A percentile compares a stretch with the other conserved stretches of the same genome.
Evolutionary conservation across 1,140 invertebrate genomes (phyloP).

Genomic region (Dendroctonus ponderosae): DNA sequence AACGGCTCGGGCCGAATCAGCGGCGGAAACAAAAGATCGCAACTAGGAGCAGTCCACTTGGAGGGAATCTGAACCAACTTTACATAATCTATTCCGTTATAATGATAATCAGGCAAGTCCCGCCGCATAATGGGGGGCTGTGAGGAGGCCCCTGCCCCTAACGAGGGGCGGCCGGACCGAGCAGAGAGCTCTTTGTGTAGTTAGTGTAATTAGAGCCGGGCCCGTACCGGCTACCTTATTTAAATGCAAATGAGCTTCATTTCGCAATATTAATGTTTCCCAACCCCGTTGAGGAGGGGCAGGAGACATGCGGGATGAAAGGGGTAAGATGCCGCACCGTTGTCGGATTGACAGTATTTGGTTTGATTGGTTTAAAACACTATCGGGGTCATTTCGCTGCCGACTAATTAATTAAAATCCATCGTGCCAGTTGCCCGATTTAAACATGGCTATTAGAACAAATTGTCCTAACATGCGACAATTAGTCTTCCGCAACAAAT

Average conservation of each 20-base stretch:
- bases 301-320: constrained; percentile 17
- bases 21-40: no score
- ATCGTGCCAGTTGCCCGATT: no score
- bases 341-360: constrained; percentile 15
- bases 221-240: constrained; percentile 67
- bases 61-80: constrained; percentile 25
- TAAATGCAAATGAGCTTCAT: constrained; percentile 86
- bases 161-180: constrained; percentile 47
- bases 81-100: constrained; percentile 47
- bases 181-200: constrained; percentile 53
- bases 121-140: constrained; percentile 42
- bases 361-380: no score
- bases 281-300: constrained; percentile 51
- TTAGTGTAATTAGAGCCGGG: constrained; percentile 52
- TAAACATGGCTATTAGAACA: no score
- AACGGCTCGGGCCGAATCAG: no score
- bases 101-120: constrained; percentile 47
- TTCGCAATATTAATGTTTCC: constrained; percentile 82
- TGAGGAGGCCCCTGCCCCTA: constrained; percentile 12
- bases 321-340: constrained; percentile 32
- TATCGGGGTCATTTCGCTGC: no score
- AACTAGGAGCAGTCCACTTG: constrained; percentile 7
- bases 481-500: no score
- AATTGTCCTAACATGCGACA: no score
- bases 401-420: no score